Conservation (phyloP, 1,140 invertebrate genomes). For the Nixonia krombeini region DNA sequence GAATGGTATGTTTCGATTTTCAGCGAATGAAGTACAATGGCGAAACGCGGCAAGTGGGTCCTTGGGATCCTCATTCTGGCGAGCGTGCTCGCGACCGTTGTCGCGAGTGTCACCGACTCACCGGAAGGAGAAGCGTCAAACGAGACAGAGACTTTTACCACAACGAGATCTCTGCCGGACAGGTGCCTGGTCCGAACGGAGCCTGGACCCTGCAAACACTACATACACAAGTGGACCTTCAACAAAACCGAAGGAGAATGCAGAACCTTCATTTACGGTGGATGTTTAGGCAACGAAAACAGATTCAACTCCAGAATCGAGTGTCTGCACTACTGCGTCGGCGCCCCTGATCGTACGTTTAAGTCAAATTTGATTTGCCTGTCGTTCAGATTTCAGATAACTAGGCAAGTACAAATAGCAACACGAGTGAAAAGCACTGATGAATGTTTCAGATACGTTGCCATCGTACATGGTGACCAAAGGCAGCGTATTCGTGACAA, state of each 20-base stretch:
- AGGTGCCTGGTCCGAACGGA: constrained; percentile 69
- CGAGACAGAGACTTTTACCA: constrained; percentile 41
- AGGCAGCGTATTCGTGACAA: constrained; percentile 65
- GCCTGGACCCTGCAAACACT: constrained; percentile 78
- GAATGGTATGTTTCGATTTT: no score
- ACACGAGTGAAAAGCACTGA: background rate
- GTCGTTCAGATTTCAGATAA: no score
- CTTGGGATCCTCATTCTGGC: constrained; percentile 56
- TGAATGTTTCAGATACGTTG: constrained; percentile 66
- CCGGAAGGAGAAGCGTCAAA: constrained; percentile 44
- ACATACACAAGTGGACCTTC: constrained; percentile 81
- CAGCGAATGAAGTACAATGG: constrained; percentile 64
- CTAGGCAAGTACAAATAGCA: no score
- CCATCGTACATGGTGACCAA: constrained; percentile 70
- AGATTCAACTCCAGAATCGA: constrained; percentile 81
- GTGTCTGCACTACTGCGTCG: constrained; percentile 78
- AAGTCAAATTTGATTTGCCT: constrained; percentile 2
- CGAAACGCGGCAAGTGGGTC: constrained; percentile 52
- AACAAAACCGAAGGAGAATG: constrained; percentile 78
- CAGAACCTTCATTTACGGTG: constrained; percentile 82
- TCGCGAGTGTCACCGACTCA: constrained; percentile 50
- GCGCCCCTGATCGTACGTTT: constrained; percentile 70
- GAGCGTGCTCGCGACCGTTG: constrained; percentile 34
- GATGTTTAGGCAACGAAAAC: constrained; percentile 85
- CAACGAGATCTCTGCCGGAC: constrained; percentile 54